Evolutionary conservation across 1,140 invertebrate species (phyloP).

Genomic region (Drosophila insularis): DNA sequence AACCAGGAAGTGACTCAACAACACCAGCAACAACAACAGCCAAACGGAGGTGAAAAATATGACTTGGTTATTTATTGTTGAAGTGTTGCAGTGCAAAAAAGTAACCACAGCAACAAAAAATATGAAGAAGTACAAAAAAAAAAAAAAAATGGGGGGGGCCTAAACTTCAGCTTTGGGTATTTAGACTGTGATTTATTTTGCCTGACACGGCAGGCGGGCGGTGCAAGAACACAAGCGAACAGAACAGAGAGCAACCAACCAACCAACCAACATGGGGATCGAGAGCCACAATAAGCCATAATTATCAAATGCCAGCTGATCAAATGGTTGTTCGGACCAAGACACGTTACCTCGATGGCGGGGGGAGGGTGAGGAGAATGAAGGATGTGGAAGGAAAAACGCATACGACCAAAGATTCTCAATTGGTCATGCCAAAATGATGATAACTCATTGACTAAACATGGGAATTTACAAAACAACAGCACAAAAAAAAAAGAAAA

Average conservation of each 20-base stretch:
- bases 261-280: neutral
- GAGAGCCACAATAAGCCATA: slow-evolving; percentile 70
- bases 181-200: slow-evolving; percentile 78
- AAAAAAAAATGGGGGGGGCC: slow-evolving; percentile 50
- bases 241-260: slow-evolving; percentile 30
- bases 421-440: slow-evolving; percentile 4
- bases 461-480: neutral
- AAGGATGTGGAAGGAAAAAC: neutral
- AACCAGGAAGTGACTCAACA: slow-evolving; percentile 80
- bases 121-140: slow-evolving; percentile 23
- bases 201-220: slow-evolving; percentile 69
- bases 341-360: neutral
- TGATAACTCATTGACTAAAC: slow-evolving; percentile 9
- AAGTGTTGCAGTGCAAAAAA: slow-evolving; percentile 74
- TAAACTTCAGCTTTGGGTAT: slow-evolving; percentile 76
- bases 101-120: slow-evolving; percentile 19
- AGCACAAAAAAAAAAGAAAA: too few species aligned
- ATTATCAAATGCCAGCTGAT: slow-evolving; percentile 73
- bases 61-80: slow-evolving; percentile 81
- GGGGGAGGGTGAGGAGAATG: neutral
- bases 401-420: slow-evolving; percentile 4
- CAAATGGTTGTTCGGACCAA: slow-evolving; percentile 9
- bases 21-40: slow-evolving; percentile 41
- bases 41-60: slow-evolving; percentile 76
- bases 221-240: slow-evolving; percentile 41